Percentiles rank a stretch among this genome's conserved stretches.
Conservation (phyloP, 2,113 vertebrate species). For the Eublepharis macularius region DNA sequence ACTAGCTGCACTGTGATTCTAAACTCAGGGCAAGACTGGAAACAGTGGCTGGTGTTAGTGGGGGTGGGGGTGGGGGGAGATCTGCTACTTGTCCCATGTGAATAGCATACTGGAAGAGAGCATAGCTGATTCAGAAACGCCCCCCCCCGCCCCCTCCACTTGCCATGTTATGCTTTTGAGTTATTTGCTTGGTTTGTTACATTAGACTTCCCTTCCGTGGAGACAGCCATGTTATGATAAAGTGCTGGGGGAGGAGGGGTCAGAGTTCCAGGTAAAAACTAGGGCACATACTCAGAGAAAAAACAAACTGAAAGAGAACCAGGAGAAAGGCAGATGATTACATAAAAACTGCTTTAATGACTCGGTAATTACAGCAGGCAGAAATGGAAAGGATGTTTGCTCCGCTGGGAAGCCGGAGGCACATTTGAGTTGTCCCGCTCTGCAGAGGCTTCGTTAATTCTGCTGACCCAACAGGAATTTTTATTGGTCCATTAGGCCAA, state of each 20-base stretch:
- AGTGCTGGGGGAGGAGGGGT: background rate
- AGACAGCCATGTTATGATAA: background rate
- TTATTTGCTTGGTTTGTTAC: background rate
- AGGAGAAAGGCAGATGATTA: background rate
- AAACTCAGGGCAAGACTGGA: background rate
- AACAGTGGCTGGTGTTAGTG: background rate
- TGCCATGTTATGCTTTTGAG: background rate
- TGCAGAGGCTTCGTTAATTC: background rate
- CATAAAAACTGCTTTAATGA: constrained; percentile 18
- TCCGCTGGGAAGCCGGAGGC: constrained; percentile 19
- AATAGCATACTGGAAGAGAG: background rate
- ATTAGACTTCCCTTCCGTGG: background rate
- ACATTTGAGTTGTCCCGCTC: constrained; percentile 22
- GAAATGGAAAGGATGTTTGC: constrained; percentile 10
- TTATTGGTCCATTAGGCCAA: background rate
- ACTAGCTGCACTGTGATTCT: background rate
- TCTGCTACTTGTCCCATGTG: background rate
- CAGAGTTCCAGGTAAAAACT: constrained; percentile 19
- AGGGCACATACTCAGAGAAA: constrained; percentile 23
- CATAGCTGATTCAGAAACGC: background rate
- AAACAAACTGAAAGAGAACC: constrained; percentile 21
- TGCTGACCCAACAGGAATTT: background rate
- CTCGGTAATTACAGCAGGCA: constrained; percentile 30
- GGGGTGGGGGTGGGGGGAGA: background rate
- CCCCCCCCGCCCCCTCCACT: background rate